Base-by-base conservation (phyloP, 2,113 vertebrate species). In the Mystacornis crossleyi region DNA sequence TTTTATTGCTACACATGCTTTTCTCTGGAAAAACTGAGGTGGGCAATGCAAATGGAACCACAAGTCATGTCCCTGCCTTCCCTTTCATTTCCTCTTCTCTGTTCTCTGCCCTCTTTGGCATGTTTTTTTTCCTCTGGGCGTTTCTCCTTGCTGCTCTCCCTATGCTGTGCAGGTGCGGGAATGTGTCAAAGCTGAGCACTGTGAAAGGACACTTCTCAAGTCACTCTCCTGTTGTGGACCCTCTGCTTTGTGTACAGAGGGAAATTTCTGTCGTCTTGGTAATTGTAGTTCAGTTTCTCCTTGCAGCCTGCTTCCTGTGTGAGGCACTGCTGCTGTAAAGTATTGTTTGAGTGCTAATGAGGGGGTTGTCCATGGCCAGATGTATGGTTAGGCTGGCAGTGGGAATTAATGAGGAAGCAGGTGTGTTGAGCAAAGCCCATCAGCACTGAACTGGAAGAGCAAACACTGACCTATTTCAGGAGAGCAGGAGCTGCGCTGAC, bases 11-110 rank as follows among this genome's bases (percentile, higher is more conserved):
- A 34, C 61, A 24, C 65, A 28, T 91, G 64, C 42, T 89, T 94
- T 84, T 89, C 83, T 94, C 0, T 91, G 95, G 94, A 96, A 96
- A 95, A 96, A 79, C 53, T 94, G 92, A 95, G 88, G 80, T 83
- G 69, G 69, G 80, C 86, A 81, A 26, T 81, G 92, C 82, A 84
- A 86, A 65, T 89, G 72, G 82, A 81, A 72, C 72, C 53, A 67
- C 72, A 81, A 3, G 48, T 96, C 45, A 18, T 81, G 90, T 95
- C 72, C 80, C 34, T 96, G 86, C 72, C 90, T 95, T 94, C 80
- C 90, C 60, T 92, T 94, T 78, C 67, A 64, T 96, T 92, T 96
- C 95, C 80, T 78, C 25, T 48, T 45, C 88, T 83, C 90, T 90
- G 81, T 85, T 89, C 54, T 77, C 31, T 61, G 50, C 78, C n/a